Evolutionary conservation across 2,113 vertebrate genomes (phyloP), one percentile per base, ranked within the genome.

Genomic region (Malurus cyaneus): DNA sequence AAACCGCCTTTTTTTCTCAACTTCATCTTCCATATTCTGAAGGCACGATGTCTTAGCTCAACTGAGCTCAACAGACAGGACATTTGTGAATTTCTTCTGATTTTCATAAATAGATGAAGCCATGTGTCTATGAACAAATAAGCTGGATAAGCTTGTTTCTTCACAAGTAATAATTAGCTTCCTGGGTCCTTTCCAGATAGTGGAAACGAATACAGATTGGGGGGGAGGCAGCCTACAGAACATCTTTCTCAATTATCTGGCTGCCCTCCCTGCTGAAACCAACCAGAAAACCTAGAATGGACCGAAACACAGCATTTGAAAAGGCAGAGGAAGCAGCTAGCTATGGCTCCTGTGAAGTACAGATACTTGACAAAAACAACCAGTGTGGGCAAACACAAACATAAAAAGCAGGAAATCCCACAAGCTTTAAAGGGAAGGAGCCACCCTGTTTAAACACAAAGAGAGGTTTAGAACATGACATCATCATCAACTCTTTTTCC

Each of bases 391-490:
- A 86, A 20, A 85, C 67, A 92, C 28, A 85, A 96, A 92, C 78
- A 91, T 32, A 79, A 16, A 86, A 89, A 91, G 74, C 95, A 96
- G 95, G 95, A 95, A 97, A 96, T 93, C 89, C 89, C 89, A 82
- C 29, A 91, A 57, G 92, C 74, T 80, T 94, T 53, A 85, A 94
- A 54, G 66, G 94, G 87, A 95, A 96, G 92, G 89, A 95, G 88
- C 67, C 96, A 93, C 91, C 92, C 95, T 96, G 67, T 77, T 86
- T 80, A 92, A 94, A 94, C 59, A 95, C 91, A 96, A 97, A 94
- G 80, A 85, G 60, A 81, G 24, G 46, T 82, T 96, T 92, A 85
- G 57, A 89, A 72, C 59, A 54, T 94, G 82, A 93, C 49, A 64
- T 79, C 64, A 88, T 61, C 70, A 65, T 29, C 9, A 3, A 3